Percentiles rank a stretch among this genome's conserved stretches.
phyloP scores from a whole-genome alignment of 2,113 vertebrate genomes.

The Oostethus manadensis region DNA sequence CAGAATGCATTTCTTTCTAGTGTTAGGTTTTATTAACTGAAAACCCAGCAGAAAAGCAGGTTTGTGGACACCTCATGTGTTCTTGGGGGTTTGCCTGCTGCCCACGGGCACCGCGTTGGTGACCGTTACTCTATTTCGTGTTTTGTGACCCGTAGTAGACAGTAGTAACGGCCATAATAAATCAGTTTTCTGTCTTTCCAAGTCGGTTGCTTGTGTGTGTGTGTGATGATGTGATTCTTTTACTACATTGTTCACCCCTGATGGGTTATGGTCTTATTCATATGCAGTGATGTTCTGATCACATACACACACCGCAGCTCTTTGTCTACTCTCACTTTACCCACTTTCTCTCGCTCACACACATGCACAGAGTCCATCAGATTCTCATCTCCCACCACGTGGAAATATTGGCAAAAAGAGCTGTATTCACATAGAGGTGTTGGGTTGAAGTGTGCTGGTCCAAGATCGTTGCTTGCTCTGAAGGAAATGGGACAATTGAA shows the following conservation, averaged over 20 bases:
- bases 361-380: neutral
- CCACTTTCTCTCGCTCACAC: slow-evolving; percentile 10
- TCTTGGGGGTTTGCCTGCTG: no score
- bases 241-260: slow-evolving; percentile 43
- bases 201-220: neutral
- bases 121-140: no score
- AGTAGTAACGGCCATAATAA: slow-evolving; percentile 43
- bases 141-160: slow-evolving; percentile 35
- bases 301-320: slow-evolving; percentile 25
- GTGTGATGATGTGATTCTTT: slow-evolving; percentile 19
- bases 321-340: slow-evolving; percentile 1
- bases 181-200: slow-evolving; percentile 42
- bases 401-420: no score
- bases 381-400: neutral
- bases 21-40: no score
- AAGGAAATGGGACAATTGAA: slow-evolving; percentile 30
- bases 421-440: no score
- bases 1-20: no score
- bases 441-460: neutral
- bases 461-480: slow-evolving; percentile 44
- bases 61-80: no score
- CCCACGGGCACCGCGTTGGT: no score
- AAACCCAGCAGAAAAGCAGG: no score
- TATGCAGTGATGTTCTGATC: slow-evolving; percentile 52
- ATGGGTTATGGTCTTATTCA: slow-evolving; percentile 48